phyloP scores from a whole-genome alignment of 2,888 invertebrate genomes.

The Eupithecia dodoneata region DNA sequence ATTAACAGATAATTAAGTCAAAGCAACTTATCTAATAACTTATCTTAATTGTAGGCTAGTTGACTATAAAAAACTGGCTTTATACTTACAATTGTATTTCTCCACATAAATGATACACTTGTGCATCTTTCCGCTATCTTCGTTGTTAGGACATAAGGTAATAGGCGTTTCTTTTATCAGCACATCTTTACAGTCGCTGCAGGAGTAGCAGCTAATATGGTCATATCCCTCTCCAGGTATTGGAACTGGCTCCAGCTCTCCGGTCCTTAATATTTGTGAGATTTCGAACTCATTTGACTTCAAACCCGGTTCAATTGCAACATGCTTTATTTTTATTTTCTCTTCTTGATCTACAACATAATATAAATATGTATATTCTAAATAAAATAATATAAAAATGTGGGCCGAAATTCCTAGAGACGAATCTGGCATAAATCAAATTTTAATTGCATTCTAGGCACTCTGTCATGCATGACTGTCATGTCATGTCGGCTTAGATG shows the following conservation, averaged over 20 bases:
- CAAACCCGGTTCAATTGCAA: background rate
- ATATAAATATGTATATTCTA: background rate
- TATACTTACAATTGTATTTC: slow-evolving; percentile 9
- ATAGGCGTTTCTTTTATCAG: background rate
- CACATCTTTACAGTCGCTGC: background rate
- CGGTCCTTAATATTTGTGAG: background rate
- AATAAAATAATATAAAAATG: too few species aligned
- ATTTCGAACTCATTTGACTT: background rate
- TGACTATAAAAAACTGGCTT: background rate
- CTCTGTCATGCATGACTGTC: too few species aligned
- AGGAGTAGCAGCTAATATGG: background rate
- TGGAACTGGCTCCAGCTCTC: background rate
- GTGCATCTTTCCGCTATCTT: background rate
- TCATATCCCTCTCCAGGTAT: background rate
- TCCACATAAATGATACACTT: background rate
- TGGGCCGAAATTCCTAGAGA: too few species aligned
- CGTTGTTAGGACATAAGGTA: background rate
- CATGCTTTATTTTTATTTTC: background rate
- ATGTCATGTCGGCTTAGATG: too few species aligned
- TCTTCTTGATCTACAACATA: background rate
- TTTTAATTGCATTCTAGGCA: too few species aligned
- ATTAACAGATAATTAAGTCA: too few species aligned
- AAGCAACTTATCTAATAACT: too few species aligned
- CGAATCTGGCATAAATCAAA: too few species aligned
- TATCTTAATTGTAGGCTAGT: too few species aligned